Evolutionary conservation across 1,140 invertebrate species (phyloP), one percentile per base, ranked within the genome.

Genomic region (Aphelenchoides besseyi): DNA sequence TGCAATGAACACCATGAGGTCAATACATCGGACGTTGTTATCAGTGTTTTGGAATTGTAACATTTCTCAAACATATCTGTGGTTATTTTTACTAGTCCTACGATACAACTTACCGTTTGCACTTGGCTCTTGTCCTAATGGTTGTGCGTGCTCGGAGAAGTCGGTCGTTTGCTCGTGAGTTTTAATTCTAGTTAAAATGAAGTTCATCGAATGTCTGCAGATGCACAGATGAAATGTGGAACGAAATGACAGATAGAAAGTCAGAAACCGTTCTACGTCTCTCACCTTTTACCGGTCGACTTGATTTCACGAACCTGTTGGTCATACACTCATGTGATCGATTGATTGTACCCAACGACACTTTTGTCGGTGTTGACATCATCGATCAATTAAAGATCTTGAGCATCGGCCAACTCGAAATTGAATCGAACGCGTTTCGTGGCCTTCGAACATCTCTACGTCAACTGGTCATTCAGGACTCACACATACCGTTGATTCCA

Each of bases 321-420:
- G 66, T 76, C 23, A 63, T 76, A 23, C 74, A 76, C 57, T 76
- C 75, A n/a, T 76, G 74, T 54, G 55, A 55, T 61, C 74, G 53
- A 16, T 9, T 76, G 36, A 61, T 72, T 18, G 64, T 76, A 28
- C 32, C 54, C 33, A 68, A 71, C 61, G 74, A 78, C 71, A 79
- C 75, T 28, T 76, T 76, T 30, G 8, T 48, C 16, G 76, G 76
- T 18, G 63, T 73, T 12, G 70, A 67, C 18, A 76, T 76, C 8
- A n/a, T 41, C 36, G 74, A 76, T 9, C 75, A 76, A 57, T 29
- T 76, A 5, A 76, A 79, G 57, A 53, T 78, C 35, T 26, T 72
- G 35, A 57, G 32, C 37, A 74, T 78, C 30, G 30, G 72, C 18
- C 23, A 73, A 52, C 48, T 74, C 3, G 59, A 79, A 16, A 54